Percentiles rank a stretch among this genome's conserved stretches.
phyloP scores from a whole-genome alignment of 2,888 invertebrate species.

The Synergus umbraculus region DNA sequence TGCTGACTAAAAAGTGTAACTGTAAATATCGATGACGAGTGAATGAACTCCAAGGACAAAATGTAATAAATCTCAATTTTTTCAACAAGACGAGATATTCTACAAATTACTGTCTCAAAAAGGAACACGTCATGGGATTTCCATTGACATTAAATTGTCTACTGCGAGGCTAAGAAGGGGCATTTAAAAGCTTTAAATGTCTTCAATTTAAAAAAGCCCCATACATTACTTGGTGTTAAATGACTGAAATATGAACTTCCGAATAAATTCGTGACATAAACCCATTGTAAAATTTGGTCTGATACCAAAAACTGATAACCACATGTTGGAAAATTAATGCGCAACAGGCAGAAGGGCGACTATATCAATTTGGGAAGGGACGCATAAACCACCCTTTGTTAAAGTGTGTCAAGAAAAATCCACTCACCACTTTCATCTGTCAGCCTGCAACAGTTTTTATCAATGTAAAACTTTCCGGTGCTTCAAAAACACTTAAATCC shows the following conservation, averaged over 20 bases:
- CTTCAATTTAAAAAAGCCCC: not conserved
- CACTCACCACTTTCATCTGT: slow-evolving; percentile 42
- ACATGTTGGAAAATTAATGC: not conserved
- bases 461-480: not conserved
- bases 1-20: slow-evolving; percentile 14
- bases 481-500: not conserved
- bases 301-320: not conserved
- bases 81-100: not conserved
- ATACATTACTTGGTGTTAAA: not conserved
- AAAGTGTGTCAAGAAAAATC: not conserved
- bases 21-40: not conserved
- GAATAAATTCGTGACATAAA: not conserved
- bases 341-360: slow-evolving; percentile 32
- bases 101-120: not conserved
- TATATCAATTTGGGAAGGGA: slow-evolving; percentile 18
- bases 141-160: not conserved
- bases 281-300: not conserved
- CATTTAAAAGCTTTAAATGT: not conserved
- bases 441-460: slow-evolving; percentile 6
- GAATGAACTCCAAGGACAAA: not conserved
- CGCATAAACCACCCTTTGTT: slow-evolving; percentile 33
- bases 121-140: not conserved
- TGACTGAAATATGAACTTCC: not conserved
- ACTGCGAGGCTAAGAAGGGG: not conserved
- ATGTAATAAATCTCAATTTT: not conserved